phyloP scores from a whole-genome alignment of 2,797 vertebrate genomes.

The Sebastes glaucus region DNA sequence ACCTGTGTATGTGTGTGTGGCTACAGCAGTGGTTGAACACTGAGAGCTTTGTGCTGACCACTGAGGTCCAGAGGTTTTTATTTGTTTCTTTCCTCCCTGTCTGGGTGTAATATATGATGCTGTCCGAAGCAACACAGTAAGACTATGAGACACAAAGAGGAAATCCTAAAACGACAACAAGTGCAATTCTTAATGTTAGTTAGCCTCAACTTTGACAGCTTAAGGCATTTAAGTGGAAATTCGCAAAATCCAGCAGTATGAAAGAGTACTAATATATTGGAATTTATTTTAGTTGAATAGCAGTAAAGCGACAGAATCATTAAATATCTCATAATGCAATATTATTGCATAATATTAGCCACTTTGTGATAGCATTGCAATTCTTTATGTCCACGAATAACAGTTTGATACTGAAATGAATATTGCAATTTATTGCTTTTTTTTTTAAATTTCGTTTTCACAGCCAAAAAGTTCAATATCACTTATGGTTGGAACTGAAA shows the following conservation, averaged over 20 bases:
- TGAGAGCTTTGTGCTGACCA: conserved; percentile 58
- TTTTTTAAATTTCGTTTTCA: neutral
- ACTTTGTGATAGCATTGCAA: neutral
- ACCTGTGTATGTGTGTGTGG: conserved; percentile 13
- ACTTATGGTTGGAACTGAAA: neutral
- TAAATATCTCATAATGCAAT: neutral
- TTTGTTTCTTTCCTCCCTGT: conserved; percentile 26
- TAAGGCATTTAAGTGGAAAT: neutral
- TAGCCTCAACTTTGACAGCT: neutral
- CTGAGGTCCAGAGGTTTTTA: conserved; percentile 39
- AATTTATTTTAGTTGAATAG: neutral
- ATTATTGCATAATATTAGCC: neutral
- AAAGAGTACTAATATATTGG: neutral
- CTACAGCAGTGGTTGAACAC: conserved; percentile 33
- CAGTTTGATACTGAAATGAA: neutral
- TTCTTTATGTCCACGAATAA: neutral
- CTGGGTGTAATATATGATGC: conserved; percentile 35
- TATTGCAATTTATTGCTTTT: neutral
- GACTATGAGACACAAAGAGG: neutral
- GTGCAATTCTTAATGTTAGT: neutral
- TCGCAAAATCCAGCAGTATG: neutral
- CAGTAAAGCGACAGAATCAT: neutral
- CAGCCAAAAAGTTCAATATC: neutral
- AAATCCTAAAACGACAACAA: neutral
- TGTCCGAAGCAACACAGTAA: conserved; percentile 15